Evolutionary conservation across 2,113 vertebrate genomes (phyloP).

Genomic region (Ctenomys sociabilis): DNA sequence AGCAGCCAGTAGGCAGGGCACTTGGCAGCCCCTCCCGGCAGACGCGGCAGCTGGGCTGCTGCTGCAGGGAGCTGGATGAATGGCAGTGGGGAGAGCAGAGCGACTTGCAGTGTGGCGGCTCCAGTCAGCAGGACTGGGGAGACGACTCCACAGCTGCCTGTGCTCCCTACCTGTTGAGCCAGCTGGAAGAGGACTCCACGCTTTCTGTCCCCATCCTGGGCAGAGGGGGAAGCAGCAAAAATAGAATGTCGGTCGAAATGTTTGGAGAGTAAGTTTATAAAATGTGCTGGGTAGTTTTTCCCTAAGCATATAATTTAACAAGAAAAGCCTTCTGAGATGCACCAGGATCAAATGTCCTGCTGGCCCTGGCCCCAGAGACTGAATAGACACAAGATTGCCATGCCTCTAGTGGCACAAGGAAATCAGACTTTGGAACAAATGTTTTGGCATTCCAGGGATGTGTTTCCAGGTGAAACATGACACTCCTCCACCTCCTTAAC

Average conservation of each 20-base stretch:
- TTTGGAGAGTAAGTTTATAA: slow-evolving; percentile 57
- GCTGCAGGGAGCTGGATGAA: slow-evolving; percentile 72
- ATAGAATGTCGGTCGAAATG: slow-evolving; percentile 64
- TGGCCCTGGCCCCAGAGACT: background rate
- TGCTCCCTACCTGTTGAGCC: slow-evolving; percentile 47
- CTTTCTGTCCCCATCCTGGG: background rate
- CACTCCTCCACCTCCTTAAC: slow-evolving; percentile 59
- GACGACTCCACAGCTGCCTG: background rate
- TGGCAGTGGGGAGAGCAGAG: slow-evolving; percentile 71
- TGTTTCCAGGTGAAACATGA: slow-evolving; percentile 70
- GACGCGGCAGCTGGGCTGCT: slow-evolving; percentile 78
- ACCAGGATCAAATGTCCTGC: background rate
- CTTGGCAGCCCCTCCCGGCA: slow-evolving; percentile 81
- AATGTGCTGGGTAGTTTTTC: slow-evolving; percentile 62
- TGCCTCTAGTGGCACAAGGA: slow-evolving; percentile 37
- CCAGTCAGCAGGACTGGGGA: background rate
- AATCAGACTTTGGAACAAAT: slow-evolving; percentile 67
- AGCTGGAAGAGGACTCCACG: background rate
- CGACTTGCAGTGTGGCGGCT: slow-evolving; percentile 52
- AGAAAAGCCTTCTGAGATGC: slow-evolving; percentile 57
- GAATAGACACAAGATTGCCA: background rate
- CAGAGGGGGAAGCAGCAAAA: slow-evolving; percentile 60
- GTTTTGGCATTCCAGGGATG: slow-evolving; percentile 67
- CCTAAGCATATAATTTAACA: slow-evolving; percentile 65
- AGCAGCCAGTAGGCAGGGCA: slow-evolving; percentile 82